Conservation (phyloP, 1,140 invertebrate genomes). For the Bombus balteatus region DNA sequence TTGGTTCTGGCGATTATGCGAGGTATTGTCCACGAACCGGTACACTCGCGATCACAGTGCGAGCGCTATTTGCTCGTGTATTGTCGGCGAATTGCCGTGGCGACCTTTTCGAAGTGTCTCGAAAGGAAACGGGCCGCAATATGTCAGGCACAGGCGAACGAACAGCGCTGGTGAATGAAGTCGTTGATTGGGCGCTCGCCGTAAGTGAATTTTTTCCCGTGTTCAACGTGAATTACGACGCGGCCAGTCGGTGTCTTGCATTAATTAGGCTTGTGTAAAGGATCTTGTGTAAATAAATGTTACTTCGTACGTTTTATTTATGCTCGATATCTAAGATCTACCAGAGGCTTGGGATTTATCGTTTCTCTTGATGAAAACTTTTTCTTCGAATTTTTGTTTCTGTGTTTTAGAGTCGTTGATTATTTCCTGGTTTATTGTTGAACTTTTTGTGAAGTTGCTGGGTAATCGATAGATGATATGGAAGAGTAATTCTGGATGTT, state of each 20-base stretch:
- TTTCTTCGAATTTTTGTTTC: background rate
- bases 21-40: conserved; percentile 41
- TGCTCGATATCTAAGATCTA: background rate
- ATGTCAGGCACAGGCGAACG: conserved; percentile 21
- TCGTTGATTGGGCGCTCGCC: conserved; percentile 26
- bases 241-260: background rate
- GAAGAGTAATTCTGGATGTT: background rate
- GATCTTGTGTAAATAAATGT: background rate
- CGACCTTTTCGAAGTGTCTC: conserved; percentile 41
- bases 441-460: background rate
- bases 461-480: background rate
- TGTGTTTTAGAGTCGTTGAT: background rate
- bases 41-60: background rate
- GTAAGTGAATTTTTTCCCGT: background rate
- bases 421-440: background rate
- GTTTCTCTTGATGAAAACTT: background rate
- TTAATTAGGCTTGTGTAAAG: conserved; percentile 12
- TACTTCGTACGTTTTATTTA: background rate
- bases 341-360: background rate
- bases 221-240: background rate
- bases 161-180: conserved; percentile 36
- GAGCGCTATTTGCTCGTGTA: conserved; percentile 49
- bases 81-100: conserved; percentile 50
- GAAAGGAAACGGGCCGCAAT: conserved; percentile 15
- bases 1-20: conserved; percentile 52